Evolutionary conservation across 2,797 vertebrate species (phyloP), one percentile per base, ranked within the genome.

Genomic region (Coendou prehensilis): DNA sequence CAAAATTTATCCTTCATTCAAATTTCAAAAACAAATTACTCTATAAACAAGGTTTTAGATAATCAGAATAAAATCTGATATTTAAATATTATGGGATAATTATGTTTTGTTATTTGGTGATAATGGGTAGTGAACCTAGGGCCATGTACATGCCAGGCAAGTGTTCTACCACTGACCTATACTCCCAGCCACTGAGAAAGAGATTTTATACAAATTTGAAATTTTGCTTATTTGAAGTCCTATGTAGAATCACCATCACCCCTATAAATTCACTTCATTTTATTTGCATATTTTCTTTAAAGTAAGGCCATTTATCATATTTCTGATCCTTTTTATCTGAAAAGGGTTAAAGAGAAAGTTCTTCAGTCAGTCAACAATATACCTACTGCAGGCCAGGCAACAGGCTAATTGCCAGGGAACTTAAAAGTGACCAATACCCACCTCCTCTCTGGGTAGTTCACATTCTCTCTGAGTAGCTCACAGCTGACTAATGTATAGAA

Each of bases 181-280:
- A 6, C 0, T 13, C 9, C n/a, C 20, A 22, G 30, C 30, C 54
- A 28, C 69, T 56, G 30, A 45, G 1, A 94, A 83, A 92, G 17
- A 64, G 4, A 87, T 22, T 56, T 59, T 61, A 91, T 20, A 91
- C 14, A 97, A 76, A 91, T 80, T 57, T 89, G 14, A 86, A 95
- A 76, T 52, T 91, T 87, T 64, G 26, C 26, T 83, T 50, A 83
- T 91, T 84, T 73, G 9, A 87, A 81, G 15, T 61, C 41, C n/a
- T 89, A 82, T 30, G 73, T 78, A 76, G 30, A 89, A 89, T 18
- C 15, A 45, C 57, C 6, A 88, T 8, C 37, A 64, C 4, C 17
- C 26, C 54, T 71, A 91, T 6, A 88, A 93, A 89, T 59, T 95
- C 37, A 88, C n/a, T 91, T 90, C n/a, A 56, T 80, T 59, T 85